These are phyloP conservation scores for Phymastichus coffea DNA, from an alignment of 1,140 invertebrate genomes.

Conservation along the genomic window DNA sequence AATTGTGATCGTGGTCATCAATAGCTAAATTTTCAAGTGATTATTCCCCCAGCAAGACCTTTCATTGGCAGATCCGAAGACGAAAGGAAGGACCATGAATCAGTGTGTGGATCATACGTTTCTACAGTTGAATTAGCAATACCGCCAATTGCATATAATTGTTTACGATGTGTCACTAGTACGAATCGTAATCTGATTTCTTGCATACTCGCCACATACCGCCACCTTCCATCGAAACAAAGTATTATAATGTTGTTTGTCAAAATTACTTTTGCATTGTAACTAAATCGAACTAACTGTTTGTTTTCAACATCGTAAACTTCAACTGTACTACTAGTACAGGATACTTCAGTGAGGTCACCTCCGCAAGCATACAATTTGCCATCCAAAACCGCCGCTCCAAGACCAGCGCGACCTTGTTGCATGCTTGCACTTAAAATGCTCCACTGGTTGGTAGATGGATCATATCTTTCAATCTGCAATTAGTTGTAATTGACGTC, in stretches of 20 bases:
- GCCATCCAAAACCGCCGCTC: background rate
- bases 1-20: no score
- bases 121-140: background rate
- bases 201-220: background rate
- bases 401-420: background rate
- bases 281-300: background rate
- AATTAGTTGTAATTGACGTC: no score
- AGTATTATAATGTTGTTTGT: background rate
- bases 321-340: background rate
- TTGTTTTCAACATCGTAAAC: background rate
- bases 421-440: background rate
- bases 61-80: no score
- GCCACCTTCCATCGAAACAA: background rate
- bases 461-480: background rate
- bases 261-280: background rate
- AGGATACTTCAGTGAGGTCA: background rate
- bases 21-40: no score
- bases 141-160: background rate
- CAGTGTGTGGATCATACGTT: background rate
- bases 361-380: constrained; percentile 1
- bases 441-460: background rate
- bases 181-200: background rate
- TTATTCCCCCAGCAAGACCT: no score
- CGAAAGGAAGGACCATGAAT: background rate
- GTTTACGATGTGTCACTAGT: background rate